Evolutionary conservation across 2,113 vertebrate species (phyloP).

Genomic region (Enhydra lutris): DNA sequence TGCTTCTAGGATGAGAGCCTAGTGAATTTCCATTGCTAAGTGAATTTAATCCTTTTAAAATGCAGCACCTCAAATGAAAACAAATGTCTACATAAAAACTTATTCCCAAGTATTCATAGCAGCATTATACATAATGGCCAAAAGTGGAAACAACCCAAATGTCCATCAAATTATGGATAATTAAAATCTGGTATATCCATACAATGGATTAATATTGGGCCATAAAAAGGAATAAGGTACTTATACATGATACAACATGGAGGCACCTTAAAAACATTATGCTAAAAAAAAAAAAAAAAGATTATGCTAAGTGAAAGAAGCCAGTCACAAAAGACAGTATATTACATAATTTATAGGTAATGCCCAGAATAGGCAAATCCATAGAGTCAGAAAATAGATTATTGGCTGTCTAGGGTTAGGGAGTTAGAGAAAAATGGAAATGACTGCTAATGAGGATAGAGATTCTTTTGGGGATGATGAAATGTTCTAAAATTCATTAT

Average conservation of each 20-base stretch:
- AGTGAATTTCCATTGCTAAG: not conserved
- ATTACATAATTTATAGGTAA: not conserved
- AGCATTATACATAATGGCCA: not conserved
- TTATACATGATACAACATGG: not conserved
- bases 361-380: not conserved
- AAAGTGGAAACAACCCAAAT: not conserved
- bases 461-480: not conserved
- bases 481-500: not conserved
- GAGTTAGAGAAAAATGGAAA: not conserved
- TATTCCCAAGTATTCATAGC: not conserved
- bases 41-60: not conserved
- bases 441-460: not conserved
- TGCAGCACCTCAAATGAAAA: not conserved
- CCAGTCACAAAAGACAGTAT: not conserved
- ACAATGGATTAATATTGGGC: not conserved
- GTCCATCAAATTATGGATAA: not conserved
- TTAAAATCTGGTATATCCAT: not conserved
- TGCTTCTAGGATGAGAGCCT: not conserved
- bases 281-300: not conserved
- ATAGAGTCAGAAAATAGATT: not conserved
- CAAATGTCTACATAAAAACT: not conserved
- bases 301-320: not conserved
- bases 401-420: not conserved
- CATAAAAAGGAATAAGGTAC: not conserved
- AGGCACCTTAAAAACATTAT: not conserved